Base-by-base conservation (phyloP, 2,113 vertebrate genomes). In the Romanogobio albipinnatus region DNA sequence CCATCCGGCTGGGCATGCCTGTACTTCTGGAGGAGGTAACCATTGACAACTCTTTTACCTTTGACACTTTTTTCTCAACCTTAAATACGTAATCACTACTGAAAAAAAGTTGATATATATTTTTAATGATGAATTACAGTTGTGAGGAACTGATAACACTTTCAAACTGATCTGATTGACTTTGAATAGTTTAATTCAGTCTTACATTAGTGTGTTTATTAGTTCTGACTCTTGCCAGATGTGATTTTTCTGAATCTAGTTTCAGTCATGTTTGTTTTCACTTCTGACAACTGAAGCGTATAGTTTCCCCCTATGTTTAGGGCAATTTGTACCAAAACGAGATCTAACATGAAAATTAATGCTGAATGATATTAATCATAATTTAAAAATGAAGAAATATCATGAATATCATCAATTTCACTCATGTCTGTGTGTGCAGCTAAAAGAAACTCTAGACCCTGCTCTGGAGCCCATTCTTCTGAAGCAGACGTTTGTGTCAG, bases 401-500 rank as follows among this genome's bases (percentile, higher is more conserved):
- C 2, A 36, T 43, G n/a, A n/a, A n/a, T n/a, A n/a, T n/a, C n/a
- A n/a, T n/a, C 33, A 53, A 39, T 51, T 66, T 75, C 9, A 73
- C 9, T 79, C 8, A 71, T 43, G 43, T 39, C 10, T 81, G 6
- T 84, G 79, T 90, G 85, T 86, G 64, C 51, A 97, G 96, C 89
- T 97, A 76, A 97, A 91, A 83, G 96, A 97, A 90, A 94, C 62
- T 7, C 86, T 97, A 64, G 96, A 97, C 86, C 96, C 96, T 56
- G 93, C 94, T 43, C 87, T 97, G 83, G 96, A 97, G 84, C 96
- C 96, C 11, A 74, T 97, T 84, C 92, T 97, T 87, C 87, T 97
- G 87, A 97, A 97, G 86, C 96, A 97, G 90, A 96, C 93, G 0
- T 97, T 96, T 84, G 75, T 95, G n/a, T 78, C 92, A 1, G 95